Conservation (phyloP, 2,888 invertebrate genomes). For the Deroplatys truncata region DNA sequence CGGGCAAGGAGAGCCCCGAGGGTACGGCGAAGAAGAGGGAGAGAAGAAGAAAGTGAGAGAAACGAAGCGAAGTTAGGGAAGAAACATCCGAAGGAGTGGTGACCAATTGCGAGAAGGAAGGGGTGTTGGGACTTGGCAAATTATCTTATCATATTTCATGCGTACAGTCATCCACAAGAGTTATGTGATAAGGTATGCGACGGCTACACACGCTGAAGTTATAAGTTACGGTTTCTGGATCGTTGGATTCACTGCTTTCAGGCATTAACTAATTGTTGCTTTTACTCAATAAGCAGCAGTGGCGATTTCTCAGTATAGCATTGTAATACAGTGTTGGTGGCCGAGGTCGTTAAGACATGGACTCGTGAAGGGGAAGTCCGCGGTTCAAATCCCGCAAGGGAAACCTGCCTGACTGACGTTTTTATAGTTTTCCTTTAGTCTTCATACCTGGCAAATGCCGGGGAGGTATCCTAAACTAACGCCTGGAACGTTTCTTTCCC, state of each 20-base stretch:
- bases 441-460: no score
- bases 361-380: no score
- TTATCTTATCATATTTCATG: neutral
- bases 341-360: no score
- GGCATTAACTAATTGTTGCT: neutral
- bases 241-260: neutral
- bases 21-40: neutral
- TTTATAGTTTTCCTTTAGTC: no score
- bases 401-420: no score
- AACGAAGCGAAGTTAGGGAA: neutral
- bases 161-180: neutral
- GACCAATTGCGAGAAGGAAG: neutral
- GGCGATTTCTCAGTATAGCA: no score
- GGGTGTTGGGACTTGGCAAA: neutral
- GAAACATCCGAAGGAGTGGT: neutral
- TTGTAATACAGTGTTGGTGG: no score
- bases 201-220: neutral
- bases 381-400: no score
- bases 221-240: neutral
- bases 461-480: no score
- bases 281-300: neutral
- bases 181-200: neutral
- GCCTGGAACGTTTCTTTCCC: no score
- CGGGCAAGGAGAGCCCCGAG: neutral
- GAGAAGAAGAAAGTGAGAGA: neutral